phyloP scores from a whole-genome alignment of 2,113 vertebrate species.

The Mesitornis unicolor region DNA sequence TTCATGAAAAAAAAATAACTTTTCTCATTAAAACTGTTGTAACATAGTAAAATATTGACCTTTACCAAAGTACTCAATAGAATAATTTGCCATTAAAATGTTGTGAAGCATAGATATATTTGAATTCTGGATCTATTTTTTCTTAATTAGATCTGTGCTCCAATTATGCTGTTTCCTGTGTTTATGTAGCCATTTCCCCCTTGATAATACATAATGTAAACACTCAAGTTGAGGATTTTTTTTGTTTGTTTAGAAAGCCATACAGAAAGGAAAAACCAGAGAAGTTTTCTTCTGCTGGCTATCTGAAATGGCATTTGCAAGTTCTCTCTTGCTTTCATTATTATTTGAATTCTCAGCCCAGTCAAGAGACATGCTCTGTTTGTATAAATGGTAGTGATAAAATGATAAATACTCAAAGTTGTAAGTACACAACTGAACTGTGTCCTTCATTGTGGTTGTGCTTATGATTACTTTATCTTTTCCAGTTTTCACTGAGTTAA shows the following conservation, averaged over 20 bases:
- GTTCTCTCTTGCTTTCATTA: background rate
- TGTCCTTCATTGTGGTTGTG: background rate
- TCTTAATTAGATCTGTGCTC: constrained; percentile 23
- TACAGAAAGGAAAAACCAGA: background rate
- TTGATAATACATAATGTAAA: constrained; percentile 64
- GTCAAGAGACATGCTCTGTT: background rate
- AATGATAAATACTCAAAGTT: background rate
- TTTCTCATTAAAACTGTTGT: too few relatives aligned
- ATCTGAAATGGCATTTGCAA: background rate
- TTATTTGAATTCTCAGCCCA: background rate
- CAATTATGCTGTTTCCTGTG: constrained; percentile 59
- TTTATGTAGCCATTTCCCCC: constrained; percentile 61
- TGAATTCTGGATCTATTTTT: background rate
- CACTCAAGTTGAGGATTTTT: background rate
- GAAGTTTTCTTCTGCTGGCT: background rate
- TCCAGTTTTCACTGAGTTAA: background rate
- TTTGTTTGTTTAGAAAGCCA: background rate
- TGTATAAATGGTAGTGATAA: background rate
- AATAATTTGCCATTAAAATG: background rate
- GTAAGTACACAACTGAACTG: background rate
- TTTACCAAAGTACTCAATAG: background rate
- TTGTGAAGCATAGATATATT: background rate
- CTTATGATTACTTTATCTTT: background rate
- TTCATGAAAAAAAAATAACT: background rate
- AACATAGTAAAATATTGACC: background rate